Evolutionary conservation across 2,797 vertebrate species (phyloP), one percentile per base, ranked within the genome.

Genomic region (Pempheris klunzingeri): DNA sequence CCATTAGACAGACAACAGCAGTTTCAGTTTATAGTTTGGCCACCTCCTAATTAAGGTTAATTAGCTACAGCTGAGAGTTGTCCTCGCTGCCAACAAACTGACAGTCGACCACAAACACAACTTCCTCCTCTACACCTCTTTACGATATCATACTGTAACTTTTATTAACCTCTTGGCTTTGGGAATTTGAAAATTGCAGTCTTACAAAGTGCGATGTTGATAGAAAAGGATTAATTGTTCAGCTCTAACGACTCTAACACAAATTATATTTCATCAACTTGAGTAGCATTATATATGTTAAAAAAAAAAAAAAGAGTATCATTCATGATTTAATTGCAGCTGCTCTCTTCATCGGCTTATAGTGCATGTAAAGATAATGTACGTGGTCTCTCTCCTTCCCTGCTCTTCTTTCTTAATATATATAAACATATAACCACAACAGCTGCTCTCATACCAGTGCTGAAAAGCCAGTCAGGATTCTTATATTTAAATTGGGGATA

Each of bases 401-500:
- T 22, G 22, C 17, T 57, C 9, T 7, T 53, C 39, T 39, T 53
- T 34, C 15, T 39, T 39, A 24, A 64, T n/a, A n/a, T n/a, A n/a
- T n/a, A n/a, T n/a, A n/a, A n/a, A n/a, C n/a, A n/a, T n/a, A 49
- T 47, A 70, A 28, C 4, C 9, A n/a, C 13, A 63, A 46, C 49
- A 50, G 15, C 62, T 32, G 15, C 46, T 65, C 72, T 62, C 26
- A 64, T 28, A 61, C 30, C 32, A 47, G 22, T 7, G 44, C 71
- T 70, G 59, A 72, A 65, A 55, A 84, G 36, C 39, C 68, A 66
- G 71, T 72, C 66, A 47, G 59, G 66, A 67, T 80, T 68, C 38
- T 66, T 46, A 22, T 66, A 68, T 43, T 73, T 79, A 59, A 76
- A 89, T 76, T 60, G 52, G 32, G 49, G 54, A 80, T 87, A 78